Evolutionary conservation across 2,888 invertebrate species (phyloP), one percentile per base, ranked within the genome.

Genomic region (Choreutis nemorana): DNA sequence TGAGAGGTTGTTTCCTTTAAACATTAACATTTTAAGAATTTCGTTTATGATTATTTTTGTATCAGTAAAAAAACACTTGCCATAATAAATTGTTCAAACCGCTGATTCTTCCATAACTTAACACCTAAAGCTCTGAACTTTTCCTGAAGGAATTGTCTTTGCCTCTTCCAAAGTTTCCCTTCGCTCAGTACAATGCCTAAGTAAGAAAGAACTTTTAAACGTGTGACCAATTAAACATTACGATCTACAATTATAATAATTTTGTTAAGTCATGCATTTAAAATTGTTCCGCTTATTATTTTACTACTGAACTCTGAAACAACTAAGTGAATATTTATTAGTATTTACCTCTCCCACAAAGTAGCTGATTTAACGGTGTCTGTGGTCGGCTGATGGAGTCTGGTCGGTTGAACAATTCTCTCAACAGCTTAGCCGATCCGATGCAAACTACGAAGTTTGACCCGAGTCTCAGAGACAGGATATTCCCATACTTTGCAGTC

Each of bases 101-200:
- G 42, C 84, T 86, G 43, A 75, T 81, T 34, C 83, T 45, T 87
- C 55, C 86, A 81, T 50, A 86, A 84, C 33, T 88, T 90, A 82
- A 91, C 89, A n/a, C 92, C 93, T 41, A 93, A 87, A 36, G 83
- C 81, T 12, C 91, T 81, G 4, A 93, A 78, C 39, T 89, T 87
- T 35, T 89, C 87, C 53, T 90, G 89, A 26, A 93, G 75, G 59
- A 92, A 93, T 42, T 85, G 82, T 21, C 93, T 77, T 56, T 94
- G 91, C 41, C 89, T 88, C 56, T 89, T 91, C 93, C 93, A 94
- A 40, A 92, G 61, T 37, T 83, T 81, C 15, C 93, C 92, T 41
- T 89, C 87, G 38, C 89, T 60, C 10, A 51, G 34, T 14, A 53
- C 31, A 22, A 55, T 54, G 32, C 51, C 63, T 62, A 31, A 23